These are phyloP conservation scores for Neotoma lepida DNA, from an alignment of 2,113 vertebrate genomes.

Conservation along the genomic window DNA sequence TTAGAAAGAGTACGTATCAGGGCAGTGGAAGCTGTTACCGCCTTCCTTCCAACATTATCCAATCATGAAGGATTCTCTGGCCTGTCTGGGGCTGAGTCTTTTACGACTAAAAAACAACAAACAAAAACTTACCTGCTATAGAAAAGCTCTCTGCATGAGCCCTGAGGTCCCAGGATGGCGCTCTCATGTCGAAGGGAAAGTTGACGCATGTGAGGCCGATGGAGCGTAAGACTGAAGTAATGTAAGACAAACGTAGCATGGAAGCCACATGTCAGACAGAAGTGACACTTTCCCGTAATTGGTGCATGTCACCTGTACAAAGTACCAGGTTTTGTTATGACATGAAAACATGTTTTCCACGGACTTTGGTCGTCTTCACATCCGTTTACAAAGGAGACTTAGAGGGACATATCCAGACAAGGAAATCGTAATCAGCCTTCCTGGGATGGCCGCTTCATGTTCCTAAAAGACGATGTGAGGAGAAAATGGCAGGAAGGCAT, in stretches of 20 bases:
- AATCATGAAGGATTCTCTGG: neutral
- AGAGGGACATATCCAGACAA: neutral
- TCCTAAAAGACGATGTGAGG: neutral
- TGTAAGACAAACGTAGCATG: neutral
- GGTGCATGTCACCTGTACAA: neutral
- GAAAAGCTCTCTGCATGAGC: neutral
- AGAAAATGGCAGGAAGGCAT: neutral
- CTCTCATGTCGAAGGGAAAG: neutral
- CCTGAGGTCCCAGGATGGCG: neutral
- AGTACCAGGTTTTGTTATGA: neutral
- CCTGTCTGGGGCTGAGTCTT: neutral
- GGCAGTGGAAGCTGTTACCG: neutral
- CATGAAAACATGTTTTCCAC: neutral
- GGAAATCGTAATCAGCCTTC: neutral
- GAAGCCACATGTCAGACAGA: neutral
- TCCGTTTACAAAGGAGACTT: neutral
- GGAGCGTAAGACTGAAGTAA: neutral
- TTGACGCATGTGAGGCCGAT: neutral
- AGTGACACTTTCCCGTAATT: neutral
- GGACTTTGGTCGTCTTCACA: neutral
- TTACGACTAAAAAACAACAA: neutral
- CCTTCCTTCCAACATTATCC: neutral
- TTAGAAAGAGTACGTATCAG: neutral
- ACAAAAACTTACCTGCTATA: neutral
- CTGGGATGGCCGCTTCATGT: neutral